These are phyloP conservation scores for Mus spicilegus DNA, from an alignment of 2,113 vertebrate species.

Conservation along the genomic window DNA sequence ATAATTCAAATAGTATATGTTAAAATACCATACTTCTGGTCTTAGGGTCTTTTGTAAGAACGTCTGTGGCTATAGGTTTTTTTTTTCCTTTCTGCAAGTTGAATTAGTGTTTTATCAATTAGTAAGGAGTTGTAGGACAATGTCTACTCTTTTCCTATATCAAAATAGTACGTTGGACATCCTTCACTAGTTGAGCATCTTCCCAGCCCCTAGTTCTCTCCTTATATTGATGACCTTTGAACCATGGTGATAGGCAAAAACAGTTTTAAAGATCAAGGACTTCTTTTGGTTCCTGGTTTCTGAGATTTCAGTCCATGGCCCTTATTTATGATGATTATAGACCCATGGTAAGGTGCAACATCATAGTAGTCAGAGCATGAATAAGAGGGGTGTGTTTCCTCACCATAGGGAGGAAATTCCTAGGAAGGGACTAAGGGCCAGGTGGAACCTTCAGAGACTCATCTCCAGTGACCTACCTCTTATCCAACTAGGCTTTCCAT, in stretches of 20 bases:
- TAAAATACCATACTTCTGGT: neutral
- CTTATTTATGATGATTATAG: neutral
- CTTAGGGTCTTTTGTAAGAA: neutral
- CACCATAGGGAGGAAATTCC: neutral
- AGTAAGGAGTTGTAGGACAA: neutral
- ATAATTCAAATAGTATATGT: neutral
- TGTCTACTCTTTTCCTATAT: neutral
- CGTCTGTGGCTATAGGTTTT: neutral
- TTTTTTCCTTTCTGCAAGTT: neutral
- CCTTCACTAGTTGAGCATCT: neutral
- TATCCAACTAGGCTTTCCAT: neutral
- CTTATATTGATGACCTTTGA: neutral
- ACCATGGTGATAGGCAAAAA: neutral
- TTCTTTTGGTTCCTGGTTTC: neutral
- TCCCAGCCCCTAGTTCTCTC: too few relatives aligned
- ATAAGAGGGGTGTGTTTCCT: neutral
- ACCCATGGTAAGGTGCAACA: neutral
- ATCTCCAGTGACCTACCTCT: neutral
- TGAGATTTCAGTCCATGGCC: neutral
- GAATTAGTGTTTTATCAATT: neutral
- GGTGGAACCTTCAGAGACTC: neutral
- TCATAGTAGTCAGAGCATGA: neutral
- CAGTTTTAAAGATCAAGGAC: neutral
- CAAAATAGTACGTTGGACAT: neutral
- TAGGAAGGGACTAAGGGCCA: neutral